These are phyloP conservation scores for Myotis davidii DNA, from an alignment of 2,113 vertebrate genomes.

Conservation along the genomic window DNA sequence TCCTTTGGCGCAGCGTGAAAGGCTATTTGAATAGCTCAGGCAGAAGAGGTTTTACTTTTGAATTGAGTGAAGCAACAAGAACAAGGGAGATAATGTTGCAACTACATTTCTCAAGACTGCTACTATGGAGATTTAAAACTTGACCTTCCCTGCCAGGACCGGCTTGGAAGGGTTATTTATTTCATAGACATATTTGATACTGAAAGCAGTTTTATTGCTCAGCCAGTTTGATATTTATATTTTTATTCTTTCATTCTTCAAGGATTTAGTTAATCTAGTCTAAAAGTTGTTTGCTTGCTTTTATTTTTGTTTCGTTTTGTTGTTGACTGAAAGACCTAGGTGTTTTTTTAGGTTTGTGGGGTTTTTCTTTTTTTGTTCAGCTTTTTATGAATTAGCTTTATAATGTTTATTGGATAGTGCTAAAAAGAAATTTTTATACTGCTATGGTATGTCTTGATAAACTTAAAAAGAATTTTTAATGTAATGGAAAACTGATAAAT, in stretches of 20 bases:
- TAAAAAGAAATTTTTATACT: constrained; percentile 54
- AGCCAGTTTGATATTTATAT: constrained; percentile 73
- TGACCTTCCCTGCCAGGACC: constrained; percentile 83
- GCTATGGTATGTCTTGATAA: constrained; percentile 36
- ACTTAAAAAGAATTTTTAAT: constrained; percentile 47
- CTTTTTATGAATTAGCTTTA: constrained; percentile 81
- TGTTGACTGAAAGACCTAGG: neutral
- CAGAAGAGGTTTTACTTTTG: constrained; percentile 78
- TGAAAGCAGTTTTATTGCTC: constrained; percentile 27
- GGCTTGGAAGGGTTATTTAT: constrained; percentile 58
- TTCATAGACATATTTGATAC: neutral
- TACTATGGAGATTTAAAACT: constrained; percentile 84
- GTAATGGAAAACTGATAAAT: neutral
- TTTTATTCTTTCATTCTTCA: constrained; percentile 52
- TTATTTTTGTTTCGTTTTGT: constrained; percentile 36
- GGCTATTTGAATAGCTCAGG: constrained; percentile 73
- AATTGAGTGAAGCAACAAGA: constrained; percentile 63
- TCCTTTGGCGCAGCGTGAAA: constrained; percentile 67
- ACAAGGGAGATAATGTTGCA: constrained; percentile 79
- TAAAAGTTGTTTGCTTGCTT: constrained; percentile 54
- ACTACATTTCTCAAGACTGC: constrained; percentile 81
- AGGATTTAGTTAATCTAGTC: constrained; percentile 58
- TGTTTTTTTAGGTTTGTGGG: constrained; percentile 39
- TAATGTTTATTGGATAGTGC: constrained; percentile 9
- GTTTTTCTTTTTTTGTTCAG: constrained; percentile 60